Evolutionary conservation across 2,888 invertebrate genomes (phyloP), one percentile per base, ranked within the genome.

Genomic region (Philereme transversata): DNA sequence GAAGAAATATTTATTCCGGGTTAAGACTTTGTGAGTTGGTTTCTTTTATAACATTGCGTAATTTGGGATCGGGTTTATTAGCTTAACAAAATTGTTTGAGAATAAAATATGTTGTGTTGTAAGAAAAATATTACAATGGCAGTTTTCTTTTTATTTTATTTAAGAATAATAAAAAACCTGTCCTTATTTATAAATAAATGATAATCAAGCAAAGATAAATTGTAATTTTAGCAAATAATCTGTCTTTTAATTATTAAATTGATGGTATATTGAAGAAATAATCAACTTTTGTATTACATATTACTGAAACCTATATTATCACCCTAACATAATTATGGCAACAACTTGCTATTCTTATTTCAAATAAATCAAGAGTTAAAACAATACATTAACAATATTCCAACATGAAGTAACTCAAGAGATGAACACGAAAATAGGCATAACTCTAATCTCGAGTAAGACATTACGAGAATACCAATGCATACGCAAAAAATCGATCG

Each of bases 381-480:
- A 58, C 57, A 48, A 44, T 60, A 43, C 51, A 57, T 51, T 61
- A 62, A 51, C 59, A 65, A 61, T 61, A 51, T 51, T 53, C 43
- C 47, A 56, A 60, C 58, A 62, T 58, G 52, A 57, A 62, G 48
- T 57, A 58, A 65, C 55, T 64, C 56, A 62, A 70, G 71, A 73
- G 60, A 68, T 57, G 70, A 69, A 71, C 71, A 67, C 70, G 70
- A 56, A 81, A 78, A 83, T 82, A 86, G 86, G 75, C 87, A 89
- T 90, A 90, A 89, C 85, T 91, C 85, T 91, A 91, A 91, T 90
- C 90, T 90, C 83, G 76, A 92, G 82, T 90, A 90, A 92, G 92
- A 92, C 92, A 92, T 92, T 91, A 92, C 88, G 81, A 83, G 91
- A 89, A 92, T 92, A 92, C 91, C 92, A 90, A 92, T 92, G 92